Conservation (phyloP, 2,797 vertebrate species). For the Sternarchorhynchus goeldii region DNA sequence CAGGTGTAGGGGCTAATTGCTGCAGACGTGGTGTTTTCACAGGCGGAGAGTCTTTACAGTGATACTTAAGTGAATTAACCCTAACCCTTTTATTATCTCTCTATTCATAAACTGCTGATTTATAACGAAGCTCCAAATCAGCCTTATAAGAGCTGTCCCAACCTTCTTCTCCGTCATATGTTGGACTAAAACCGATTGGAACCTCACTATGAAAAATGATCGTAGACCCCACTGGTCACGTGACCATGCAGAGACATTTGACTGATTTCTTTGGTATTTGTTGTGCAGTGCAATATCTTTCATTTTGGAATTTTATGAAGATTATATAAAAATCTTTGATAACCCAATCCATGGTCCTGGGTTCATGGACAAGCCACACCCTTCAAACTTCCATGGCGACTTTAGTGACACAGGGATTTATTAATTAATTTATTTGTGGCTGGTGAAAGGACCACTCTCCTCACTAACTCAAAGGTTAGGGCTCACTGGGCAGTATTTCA, state of each 20-base stretch:
- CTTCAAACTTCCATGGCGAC: background rate
- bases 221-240: background rate
- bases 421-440: slow-evolving; percentile 42
- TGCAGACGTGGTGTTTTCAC: slow-evolving; percentile 11
- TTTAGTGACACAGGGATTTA: slow-evolving; percentile 11
- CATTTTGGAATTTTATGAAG: no score
- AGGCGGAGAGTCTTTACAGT: slow-evolving; percentile 29
- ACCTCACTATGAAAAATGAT: background rate
- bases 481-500: slow-evolving; percentile 33
- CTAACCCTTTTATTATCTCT: slow-evolving; percentile 32
- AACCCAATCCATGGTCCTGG: no score
- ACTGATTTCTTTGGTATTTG: no score
- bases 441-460: slow-evolving; percentile 5
- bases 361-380: no score
- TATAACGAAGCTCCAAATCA: slow-evolving; percentile 14
- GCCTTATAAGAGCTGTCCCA: background rate
- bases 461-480: slow-evolving; percentile 36
- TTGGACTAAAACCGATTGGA: background rate
- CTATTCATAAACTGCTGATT: slow-evolving; percentile 45
- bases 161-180: no score
- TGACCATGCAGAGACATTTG: no score
- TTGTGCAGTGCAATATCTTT: no score
- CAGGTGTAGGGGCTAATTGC: background rate
- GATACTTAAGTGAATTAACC: slow-evolving; percentile 40
- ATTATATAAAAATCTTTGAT: no score